These are phyloP conservation scores for Laticauda colubrina DNA, from an alignment of 2,113 vertebrate species.

Conservation along the genomic window DNA sequence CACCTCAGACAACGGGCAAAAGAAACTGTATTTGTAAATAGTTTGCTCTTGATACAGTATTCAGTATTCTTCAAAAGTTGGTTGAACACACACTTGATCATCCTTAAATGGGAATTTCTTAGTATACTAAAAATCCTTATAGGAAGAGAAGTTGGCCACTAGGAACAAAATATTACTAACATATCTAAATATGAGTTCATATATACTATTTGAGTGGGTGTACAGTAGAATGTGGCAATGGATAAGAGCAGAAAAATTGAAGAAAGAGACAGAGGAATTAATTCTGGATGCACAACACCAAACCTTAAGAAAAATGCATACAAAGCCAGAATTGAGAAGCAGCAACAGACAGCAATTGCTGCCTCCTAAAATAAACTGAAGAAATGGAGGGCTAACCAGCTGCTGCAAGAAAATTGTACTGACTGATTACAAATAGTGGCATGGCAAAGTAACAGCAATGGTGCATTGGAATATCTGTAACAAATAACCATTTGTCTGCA, in stretches of 20 bases:
- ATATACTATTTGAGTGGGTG: not conserved
- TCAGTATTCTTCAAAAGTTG: not conserved
- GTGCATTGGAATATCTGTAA: not conserved
- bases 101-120: not conserved
- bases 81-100: not conserved
- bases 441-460: not conserved
- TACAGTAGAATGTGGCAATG: not conserved
- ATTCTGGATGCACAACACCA: not conserved
- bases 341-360: not conserved
- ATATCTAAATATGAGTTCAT: not conserved
- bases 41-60: not conserved
- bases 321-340: not conserved
- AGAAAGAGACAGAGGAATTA: not conserved
- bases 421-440: not conserved
- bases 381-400: not conserved
- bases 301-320: not conserved
- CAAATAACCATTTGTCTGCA: too few species aligned
- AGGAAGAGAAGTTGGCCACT: not conserved
- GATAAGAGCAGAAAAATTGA: not conserved
- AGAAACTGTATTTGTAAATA: rapidly evolving
- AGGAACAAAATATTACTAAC: not conserved
- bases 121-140: not conserved
- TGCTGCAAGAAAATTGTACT: not conserved
- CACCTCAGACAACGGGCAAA: rapidly evolving
- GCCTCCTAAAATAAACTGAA: not conserved